Percentiles rank a stretch among this genome's conserved stretches.
Evolutionary conservation across 2,888 invertebrate genomes (phyloP).

Genomic region (Epinotia ramella): DNA sequence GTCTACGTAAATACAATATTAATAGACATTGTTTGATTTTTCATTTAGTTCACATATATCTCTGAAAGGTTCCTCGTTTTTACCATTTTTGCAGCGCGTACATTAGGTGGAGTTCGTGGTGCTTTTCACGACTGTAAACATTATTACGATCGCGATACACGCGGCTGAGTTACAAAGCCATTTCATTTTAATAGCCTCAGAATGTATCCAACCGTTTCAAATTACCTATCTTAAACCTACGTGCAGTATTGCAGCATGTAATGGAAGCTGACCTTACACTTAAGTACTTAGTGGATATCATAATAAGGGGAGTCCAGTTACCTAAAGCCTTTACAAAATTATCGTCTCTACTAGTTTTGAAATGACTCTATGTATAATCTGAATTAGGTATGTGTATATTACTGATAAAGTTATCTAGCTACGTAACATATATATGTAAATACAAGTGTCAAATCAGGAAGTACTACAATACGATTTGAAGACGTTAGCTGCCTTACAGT

Average conservation of each 20-base stretch:
- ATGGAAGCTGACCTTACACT: constrained; percentile 31
- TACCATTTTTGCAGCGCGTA: not conserved
- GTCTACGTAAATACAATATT: constrained; percentile 9
- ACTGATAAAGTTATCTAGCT: constrained; percentile 21
- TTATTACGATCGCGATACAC: constrained; percentile 18
- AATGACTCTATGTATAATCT: constrained; percentile 1
- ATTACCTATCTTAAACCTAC: constrained; percentile 29
- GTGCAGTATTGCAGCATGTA: constrained; percentile 36
- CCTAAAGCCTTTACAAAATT: constrained; percentile 15
- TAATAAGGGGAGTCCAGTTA: constrained; percentile 1
- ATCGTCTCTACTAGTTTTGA: constrained; percentile 11
- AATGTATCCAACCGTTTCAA: constrained; percentile 25
- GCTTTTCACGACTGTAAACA: constrained; percentile 8
- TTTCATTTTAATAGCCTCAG: constrained; percentile 35
- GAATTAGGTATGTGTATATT: constrained; percentile 11
- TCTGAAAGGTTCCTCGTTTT: not conserved
- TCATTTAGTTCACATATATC: not conserved
- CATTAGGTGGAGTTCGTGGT: constrained; percentile 8
- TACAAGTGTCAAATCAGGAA: constrained; percentile 37
- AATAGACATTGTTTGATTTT: not conserved
- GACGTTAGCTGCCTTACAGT: constrained; percentile 44
- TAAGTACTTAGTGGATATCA: constrained; percentile 24
- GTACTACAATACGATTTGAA: constrained; percentile 16
- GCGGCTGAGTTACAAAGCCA: constrained; percentile 16
- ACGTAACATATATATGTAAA: constrained; percentile 20